Evolutionary conservation across 2,113 vertebrate species (phyloP).

Genomic region (Heterochromis multidens): DNA sequence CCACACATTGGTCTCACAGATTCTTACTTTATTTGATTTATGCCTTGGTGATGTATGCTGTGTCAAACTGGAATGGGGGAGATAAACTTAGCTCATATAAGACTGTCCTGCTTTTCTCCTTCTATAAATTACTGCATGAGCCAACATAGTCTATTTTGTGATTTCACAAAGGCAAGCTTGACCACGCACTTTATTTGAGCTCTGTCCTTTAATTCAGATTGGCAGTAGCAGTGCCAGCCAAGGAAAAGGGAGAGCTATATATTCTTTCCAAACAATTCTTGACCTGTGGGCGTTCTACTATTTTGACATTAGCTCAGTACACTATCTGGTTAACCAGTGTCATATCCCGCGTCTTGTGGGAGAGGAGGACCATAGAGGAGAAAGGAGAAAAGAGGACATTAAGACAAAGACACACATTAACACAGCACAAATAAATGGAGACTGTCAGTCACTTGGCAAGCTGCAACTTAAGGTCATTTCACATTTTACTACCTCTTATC

Average conservation of each 20-base stretch:
- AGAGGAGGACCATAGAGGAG: background rate
- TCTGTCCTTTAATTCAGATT: background rate
- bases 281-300: background rate
- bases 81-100: background rate
- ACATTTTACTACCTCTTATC: background rate
- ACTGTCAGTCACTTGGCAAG: background rate
- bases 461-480: background rate
- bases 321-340: background rate
- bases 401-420: background rate
- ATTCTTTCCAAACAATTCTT: background rate
- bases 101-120: background rate
- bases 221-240: background rate
- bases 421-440: background rate
- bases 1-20: background rate
- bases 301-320: slow-evolving; percentile 4
- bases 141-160: background rate
- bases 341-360: background rate
- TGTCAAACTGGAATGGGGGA: background rate
- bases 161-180: background rate
- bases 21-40: background rate
- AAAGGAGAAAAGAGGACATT: background rate
- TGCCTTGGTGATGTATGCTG: background rate
- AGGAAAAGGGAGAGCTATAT: background rate
- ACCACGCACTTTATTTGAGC: background rate
- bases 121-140: background rate